phyloP scores from a whole-genome alignment of 30 jellyfish, hydroid and myxozoan species.

The Pseudorhiza aurosa region DNA sequence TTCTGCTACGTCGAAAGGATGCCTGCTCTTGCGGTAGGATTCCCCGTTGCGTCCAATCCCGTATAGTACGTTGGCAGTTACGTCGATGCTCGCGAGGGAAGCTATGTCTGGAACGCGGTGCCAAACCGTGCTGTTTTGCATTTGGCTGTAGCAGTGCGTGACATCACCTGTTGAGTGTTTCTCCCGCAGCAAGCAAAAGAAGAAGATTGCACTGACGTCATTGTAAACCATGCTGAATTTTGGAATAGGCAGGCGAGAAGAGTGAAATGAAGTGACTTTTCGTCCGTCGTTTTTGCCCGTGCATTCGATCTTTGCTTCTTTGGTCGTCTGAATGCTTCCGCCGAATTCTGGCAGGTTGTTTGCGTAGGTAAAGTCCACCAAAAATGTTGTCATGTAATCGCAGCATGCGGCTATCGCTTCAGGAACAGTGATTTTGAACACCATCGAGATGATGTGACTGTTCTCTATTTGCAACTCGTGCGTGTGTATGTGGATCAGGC shows the following conservation, averaged over 20 bases:
- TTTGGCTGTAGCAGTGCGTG: neutral
- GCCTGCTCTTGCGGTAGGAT: neutral
- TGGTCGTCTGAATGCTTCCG: slow-evolving; percentile 4
- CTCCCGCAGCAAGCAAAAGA: neutral
- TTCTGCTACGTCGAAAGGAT: neutral
- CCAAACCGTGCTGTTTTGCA: neutral
- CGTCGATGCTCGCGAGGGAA: slow-evolving; percentile 4
- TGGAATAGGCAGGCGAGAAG: slow-evolving; percentile 1
- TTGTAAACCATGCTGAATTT: slow-evolving; percentile 34
- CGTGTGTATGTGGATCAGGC: slow-evolving; percentile 21
- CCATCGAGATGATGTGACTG: neutral
- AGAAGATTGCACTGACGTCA: slow-evolving; percentile 20
- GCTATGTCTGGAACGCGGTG: neutral
- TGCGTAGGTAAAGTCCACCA: slow-evolving; percentile 25
- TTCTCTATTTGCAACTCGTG: slow-evolving; percentile 8
- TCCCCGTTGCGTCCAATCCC: neutral
- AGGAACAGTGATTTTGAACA: slow-evolving; percentile 5
- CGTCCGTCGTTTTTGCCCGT: neutral
- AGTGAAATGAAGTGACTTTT: neutral
- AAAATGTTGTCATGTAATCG: neutral
- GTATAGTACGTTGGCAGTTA: neutral
- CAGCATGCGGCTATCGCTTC: neutral
- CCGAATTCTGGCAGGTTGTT: slow-evolving; percentile 11
- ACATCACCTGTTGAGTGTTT: neutral
- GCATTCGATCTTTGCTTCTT: neutral